Conservation (phyloP, 2,888 invertebrate genomes). For the Caenorhabditis sulstoni region DNA sequence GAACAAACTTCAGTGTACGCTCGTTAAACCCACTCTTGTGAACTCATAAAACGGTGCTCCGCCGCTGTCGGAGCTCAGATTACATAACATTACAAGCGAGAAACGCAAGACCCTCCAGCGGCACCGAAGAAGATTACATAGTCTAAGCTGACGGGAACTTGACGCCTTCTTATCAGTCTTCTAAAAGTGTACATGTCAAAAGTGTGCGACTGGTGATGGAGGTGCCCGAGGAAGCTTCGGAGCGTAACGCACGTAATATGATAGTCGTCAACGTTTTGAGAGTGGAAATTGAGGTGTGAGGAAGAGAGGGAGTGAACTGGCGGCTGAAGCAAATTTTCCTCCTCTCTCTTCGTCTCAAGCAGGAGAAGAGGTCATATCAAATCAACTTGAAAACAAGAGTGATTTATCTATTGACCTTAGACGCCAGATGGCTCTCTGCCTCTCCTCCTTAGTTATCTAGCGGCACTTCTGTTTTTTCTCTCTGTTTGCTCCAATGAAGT, state of each 20-base stretch:
- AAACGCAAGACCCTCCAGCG: too few relatives aligned
- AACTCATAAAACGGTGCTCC: constrained; percentile 6
- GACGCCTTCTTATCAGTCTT: constrained; percentile 16
- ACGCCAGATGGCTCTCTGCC: constrained; percentile 20
- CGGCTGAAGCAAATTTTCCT: constrained; percentile 2
- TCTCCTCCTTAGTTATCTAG: neutral
- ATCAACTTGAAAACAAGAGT: constrained; percentile 45
- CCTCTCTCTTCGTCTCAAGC: too few relatives aligned
- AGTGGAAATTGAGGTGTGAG: neutral
- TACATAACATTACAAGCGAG: constrained; percentile 29
- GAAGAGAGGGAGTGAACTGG: neutral
- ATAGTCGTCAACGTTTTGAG: constrained; percentile 27
- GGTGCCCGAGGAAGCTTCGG: neutral
- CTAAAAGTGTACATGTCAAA: constrained; percentile 9
- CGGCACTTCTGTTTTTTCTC: neutral
- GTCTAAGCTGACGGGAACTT: constrained; percentile 19
- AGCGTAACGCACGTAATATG: constrained; percentile 13
- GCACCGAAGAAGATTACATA: constrained; percentile 16
- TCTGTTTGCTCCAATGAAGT: too few relatives aligned
- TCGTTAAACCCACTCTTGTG: neutral
- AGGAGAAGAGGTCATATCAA: neutral
- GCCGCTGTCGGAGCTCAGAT: constrained; percentile 11
- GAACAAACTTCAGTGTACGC: constrained; percentile 17
- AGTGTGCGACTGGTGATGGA: too few relatives aligned
- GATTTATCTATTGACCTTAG: constrained; percentile 57